Evolutionary conservation across 2,113 vertebrate genomes (phyloP).

Genomic region (Salvelinus alpinus): DNA sequence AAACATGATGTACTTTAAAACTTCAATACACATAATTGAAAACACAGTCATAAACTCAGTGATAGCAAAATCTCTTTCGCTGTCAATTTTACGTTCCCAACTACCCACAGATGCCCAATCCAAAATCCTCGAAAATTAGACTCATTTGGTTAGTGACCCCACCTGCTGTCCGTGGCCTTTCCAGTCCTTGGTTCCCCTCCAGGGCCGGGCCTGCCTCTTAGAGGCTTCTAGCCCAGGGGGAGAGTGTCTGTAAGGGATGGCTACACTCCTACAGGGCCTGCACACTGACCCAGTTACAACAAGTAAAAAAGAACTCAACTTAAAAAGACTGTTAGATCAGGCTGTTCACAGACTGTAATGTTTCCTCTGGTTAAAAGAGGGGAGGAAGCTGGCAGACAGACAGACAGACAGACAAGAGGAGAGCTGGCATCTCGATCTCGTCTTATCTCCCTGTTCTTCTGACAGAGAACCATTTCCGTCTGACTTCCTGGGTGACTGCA

Average conservation of each 20-base stretch:
- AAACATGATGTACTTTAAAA: background rate
- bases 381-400: slow-evolving; percentile 26
- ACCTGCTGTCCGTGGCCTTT: slow-evolving; percentile 68
- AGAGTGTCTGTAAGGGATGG: slow-evolving; percentile 34
- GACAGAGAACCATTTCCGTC: slow-evolving; percentile 39
- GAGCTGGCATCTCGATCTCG: slow-evolving; percentile 15
- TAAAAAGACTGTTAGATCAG: slow-evolving; percentile 27
- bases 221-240: slow-evolving; percentile 32
- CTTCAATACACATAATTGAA: background rate
- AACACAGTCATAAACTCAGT: background rate
- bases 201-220: background rate
- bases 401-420: slow-evolving; percentile 16
- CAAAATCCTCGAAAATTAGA: slow-evolving; percentile 6
- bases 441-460: slow-evolving; percentile 23
- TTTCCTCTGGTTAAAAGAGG: slow-evolving; percentile 11
- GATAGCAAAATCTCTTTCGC: too few relatives aligned
- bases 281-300: slow-evolving; percentile 64
- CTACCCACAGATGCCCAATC: slow-evolving; percentile 17
- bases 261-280: slow-evolving; percentile 42
- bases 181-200: slow-evolving; percentile 14
- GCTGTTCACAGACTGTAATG: slow-evolving; percentile 1
- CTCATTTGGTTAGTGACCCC: slow-evolving; percentile 62
- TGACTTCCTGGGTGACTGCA: slow-evolving; percentile 47
- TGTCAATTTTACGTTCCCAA: background rate
- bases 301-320: slow-evolving; percentile 62